Evolutionary conservation across 2,888 invertebrate species (phyloP).

Genomic region (Oegoconia quadripuncta): DNA sequence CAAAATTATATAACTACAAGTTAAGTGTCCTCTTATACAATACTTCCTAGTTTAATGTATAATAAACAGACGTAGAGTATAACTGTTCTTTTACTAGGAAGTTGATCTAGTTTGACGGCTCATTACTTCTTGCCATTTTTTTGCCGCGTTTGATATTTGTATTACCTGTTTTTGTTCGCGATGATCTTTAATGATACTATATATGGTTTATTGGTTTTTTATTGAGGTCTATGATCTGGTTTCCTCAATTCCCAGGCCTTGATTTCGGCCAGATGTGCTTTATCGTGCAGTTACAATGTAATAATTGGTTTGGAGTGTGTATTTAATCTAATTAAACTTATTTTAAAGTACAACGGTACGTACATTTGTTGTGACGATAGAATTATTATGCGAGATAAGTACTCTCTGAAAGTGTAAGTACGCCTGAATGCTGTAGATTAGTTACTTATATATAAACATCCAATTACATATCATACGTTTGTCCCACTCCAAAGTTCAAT

Average conservation of each 20-base stretch:
- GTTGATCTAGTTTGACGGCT: slow-evolving; percentile 48
- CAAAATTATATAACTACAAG: too few relatives aligned
- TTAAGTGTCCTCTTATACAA: too few relatives aligned
- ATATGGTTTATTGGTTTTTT: slow-evolving; percentile 59
- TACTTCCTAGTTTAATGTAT: too few relatives aligned
- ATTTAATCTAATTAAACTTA: background rate
- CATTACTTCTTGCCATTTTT: slow-evolving; percentile 44
- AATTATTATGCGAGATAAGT: too few relatives aligned
- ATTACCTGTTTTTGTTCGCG: slow-evolving; percentile 40
- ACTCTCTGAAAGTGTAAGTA: too few relatives aligned
- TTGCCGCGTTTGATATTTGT: slow-evolving; percentile 37
- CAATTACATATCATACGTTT: too few relatives aligned
- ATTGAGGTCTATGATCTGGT: slow-evolving; percentile 39
- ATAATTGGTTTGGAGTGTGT: slow-evolving; percentile 33
- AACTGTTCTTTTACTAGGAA: slow-evolving; percentile 58
- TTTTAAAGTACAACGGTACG: background rate
- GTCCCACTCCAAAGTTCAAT: too few relatives aligned
- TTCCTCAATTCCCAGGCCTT: slow-evolving; percentile 69
- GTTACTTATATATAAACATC: too few relatives aligned
- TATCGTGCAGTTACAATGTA: slow-evolving; percentile 38
- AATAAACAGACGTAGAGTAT: too few relatives aligned
- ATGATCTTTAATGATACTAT: slow-evolving; percentile 61
- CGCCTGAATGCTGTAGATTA: too few relatives aligned
- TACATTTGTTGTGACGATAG: background rate
- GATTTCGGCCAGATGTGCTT: slow-evolving; percentile 61